A percentile compares a stretch with the other conserved stretches of the same genome.
Evolutionary conservation across 2,113 vertebrate species (phyloP).

Genomic region (Delphinus delphis): DNA sequence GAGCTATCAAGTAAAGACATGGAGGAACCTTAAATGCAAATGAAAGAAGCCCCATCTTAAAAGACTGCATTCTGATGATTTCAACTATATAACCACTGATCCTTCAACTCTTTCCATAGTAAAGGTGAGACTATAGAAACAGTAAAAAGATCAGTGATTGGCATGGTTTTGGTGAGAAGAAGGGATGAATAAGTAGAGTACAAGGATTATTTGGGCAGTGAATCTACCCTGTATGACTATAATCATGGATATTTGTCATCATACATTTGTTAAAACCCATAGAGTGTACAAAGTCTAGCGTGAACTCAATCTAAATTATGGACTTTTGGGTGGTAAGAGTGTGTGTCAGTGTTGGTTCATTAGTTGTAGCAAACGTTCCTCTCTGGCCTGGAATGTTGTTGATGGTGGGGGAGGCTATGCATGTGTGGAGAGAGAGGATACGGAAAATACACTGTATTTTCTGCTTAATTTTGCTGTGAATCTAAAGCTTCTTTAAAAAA

Average conservation of each 20-base stretch:
- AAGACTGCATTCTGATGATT: background rate
- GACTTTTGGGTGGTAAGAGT: background rate
- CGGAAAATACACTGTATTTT: background rate
- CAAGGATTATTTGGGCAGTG: background rate
- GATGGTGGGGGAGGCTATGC: background rate
- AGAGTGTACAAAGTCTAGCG: background rate
- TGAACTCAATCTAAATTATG: background rate
- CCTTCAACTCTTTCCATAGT: background rate
- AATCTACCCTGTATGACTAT: background rate
- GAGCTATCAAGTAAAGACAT: background rate
- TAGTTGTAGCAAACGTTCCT: background rate
- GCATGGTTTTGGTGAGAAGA: background rate
- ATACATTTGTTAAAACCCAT: background rate
- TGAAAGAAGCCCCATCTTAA: background rate
- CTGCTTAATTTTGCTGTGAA: background rate
- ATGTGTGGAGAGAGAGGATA: background rate
- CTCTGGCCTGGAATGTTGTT: background rate
- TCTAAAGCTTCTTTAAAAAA: background rate
- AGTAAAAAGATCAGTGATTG: background rate
- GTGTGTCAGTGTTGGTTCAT: background rate
- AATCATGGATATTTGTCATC: background rate
- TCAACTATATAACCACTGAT: background rate
- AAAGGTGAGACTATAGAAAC: background rate
- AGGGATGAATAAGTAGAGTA: background rate
- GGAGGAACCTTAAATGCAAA: background rate